A percentile compares a stretch with the other conserved stretches of the same genome.
Conservation (phyloP, 2,113 vertebrate genomes). For the Vanacampus margaritifer region DNA sequence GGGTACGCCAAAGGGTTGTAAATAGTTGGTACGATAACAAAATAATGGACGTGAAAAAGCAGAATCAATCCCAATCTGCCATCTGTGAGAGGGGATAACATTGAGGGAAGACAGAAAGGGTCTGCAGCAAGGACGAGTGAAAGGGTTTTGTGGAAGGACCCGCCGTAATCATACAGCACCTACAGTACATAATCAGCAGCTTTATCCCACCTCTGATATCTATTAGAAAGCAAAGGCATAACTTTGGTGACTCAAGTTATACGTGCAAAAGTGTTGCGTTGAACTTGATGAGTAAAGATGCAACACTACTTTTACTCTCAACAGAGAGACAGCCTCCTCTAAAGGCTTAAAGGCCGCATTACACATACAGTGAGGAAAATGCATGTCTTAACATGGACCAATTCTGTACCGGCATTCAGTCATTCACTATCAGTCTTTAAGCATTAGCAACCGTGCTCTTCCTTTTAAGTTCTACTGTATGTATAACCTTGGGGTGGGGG, state of each 20-base stretch:
- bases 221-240: slow-evolving; percentile 20
- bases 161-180: slow-evolving; percentile 1
- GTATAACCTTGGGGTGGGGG: slow-evolving; percentile 72
- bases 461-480: slow-evolving; percentile 60
- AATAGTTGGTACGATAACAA: slow-evolving; percentile 19
- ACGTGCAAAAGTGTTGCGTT: slow-evolving; percentile 5
- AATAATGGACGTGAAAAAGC: slow-evolving; percentile 43
- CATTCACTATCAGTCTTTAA: slow-evolving; percentile 16
- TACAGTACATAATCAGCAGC: neutral
- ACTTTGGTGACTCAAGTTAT: slow-evolving; percentile 17
- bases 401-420: neutral
- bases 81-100: slow-evolving; percentile 23
- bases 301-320: slow-evolving; percentile 19
- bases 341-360: slow-evolving; percentile 30
- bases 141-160: slow-evolving; percentile 8
- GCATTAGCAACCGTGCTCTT: slow-evolving; percentile 38
- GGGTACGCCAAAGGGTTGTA: slow-evolving; percentile 3
- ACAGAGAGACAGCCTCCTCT: slow-evolving; percentile 43
- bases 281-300: slow-evolving; percentile 13
- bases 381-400: neutral
- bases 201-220: neutral
- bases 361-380: neutral
- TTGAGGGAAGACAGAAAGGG: slow-evolving; percentile 4
- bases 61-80: slow-evolving; percentile 40
- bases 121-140: slow-evolving; percentile 8